A percentile compares a stretch with the other conserved stretches of the same genome.
Conservation (phyloP, 2,113 vertebrate genomes). For the Salvator merianae region DNA sequence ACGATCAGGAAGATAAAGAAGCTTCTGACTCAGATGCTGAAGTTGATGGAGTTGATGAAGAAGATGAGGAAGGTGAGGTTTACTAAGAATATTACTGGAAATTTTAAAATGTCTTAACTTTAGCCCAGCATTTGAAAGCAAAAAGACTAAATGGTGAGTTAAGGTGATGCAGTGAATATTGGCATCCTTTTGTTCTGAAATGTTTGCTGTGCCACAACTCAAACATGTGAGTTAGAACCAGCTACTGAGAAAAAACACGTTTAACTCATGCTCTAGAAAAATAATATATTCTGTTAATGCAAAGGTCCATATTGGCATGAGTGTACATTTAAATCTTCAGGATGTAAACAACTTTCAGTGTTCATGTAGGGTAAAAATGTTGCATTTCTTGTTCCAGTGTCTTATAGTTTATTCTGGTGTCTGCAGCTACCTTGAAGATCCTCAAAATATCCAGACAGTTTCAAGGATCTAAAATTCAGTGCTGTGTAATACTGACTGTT, state of each 20-base stretch:
- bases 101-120: not conserved
- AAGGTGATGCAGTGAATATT: not conserved
- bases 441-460: not conserved
- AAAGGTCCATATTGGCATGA: no score
- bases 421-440: not conserved
- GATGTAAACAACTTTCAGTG: not conserved
- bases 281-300: no score
- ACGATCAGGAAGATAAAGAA: slow-evolving; percentile 85
- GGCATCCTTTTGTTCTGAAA: not conserved
- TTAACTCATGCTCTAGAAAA: no score
- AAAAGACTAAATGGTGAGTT: not conserved
- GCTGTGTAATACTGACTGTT: no score
- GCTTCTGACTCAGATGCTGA: slow-evolving; percentile 89
- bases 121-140: not conserved
- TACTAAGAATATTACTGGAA: not conserved
- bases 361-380: no score
- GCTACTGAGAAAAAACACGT: not conserved
- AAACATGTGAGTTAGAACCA: not conserved
- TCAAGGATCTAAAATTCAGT: no score
- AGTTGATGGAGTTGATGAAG: slow-evolving; percentile 85
- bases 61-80: slow-evolving; percentile 83
- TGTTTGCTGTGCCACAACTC: not conserved
- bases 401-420: not conserved
- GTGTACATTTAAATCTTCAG: not conserved
- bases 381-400: not conserved